These are phyloP conservation scores for Cataglyphis altisquamis DNA, from an alignment of 2,888 invertebrate species.

Conservation along the genomic window DNA sequence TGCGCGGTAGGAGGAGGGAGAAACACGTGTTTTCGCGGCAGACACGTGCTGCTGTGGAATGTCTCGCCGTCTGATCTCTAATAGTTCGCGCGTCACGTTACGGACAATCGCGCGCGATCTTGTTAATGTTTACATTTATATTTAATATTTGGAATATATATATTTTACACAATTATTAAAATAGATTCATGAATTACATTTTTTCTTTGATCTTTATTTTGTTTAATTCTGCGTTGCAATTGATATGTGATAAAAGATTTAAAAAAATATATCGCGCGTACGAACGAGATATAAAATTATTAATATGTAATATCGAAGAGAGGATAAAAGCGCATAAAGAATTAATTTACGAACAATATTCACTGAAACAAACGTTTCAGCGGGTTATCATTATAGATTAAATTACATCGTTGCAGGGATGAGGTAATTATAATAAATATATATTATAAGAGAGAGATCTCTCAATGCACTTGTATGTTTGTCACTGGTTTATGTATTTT, in stretches of 20 bases:
- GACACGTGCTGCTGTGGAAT: constrained; percentile 63
- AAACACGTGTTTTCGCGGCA: constrained; percentile 71
- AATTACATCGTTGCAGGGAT: not conserved
- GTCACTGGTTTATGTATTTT: not conserved
- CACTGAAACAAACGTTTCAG: not conserved
- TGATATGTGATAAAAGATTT: not conserved
- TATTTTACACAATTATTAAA: not conserved
- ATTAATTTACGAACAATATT: not conserved
- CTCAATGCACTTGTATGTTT: not conserved
- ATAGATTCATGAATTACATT: not conserved
- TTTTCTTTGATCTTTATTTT: not conserved
- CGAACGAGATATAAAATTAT: not conserved
- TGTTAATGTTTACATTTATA: not conserved
- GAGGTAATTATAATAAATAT: not conserved
- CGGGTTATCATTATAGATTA: not conserved
- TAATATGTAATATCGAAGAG: not conserved
- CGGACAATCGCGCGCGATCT: not conserved
- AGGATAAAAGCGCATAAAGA: not conserved
- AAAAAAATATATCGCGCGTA: not conserved
- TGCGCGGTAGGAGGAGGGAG: constrained; percentile 46
- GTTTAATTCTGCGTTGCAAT: not conserved
- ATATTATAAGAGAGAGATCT: not conserved
- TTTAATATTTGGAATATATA: not conserved
- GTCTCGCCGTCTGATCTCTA: constrained; percentile 51
- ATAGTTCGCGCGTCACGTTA: constrained; percentile 13